phyloP scores from a whole-genome alignment of 2,888 invertebrate species.

The Epistrophe eligans region DNA sequence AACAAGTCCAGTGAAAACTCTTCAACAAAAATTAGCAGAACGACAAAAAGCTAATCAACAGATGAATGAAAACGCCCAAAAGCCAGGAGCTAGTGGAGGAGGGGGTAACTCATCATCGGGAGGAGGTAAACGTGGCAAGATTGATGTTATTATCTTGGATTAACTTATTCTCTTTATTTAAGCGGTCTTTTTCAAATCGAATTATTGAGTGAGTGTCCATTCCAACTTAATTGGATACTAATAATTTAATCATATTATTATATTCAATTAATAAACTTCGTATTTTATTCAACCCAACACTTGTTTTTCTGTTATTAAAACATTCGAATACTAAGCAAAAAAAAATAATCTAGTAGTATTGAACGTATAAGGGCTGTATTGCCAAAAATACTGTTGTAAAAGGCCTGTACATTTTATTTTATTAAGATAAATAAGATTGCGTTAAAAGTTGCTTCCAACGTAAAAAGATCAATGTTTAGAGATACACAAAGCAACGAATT shows the following conservation, averaged over 20 bases:
- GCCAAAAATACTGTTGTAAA: too few relatives aligned
- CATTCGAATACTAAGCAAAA: too few relatives aligned
- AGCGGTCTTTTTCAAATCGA: conserved; percentile 47
- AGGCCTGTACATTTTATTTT: too few relatives aligned
- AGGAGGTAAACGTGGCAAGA: conserved; percentile 70
- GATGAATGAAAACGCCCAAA: conserved; percentile 76
- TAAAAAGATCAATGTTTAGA: too few relatives aligned
- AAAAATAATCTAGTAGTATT: too few relatives aligned
- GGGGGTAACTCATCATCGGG: conserved; percentile 58
- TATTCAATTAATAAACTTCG: conserved; percentile 15
- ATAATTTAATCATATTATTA: background rate
- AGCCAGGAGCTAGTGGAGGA: conserved; percentile 58
- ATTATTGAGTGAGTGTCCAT: conserved; percentile 38
- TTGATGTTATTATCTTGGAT: conserved; percentile 79
- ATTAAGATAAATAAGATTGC: too few relatives aligned
- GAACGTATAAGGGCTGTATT: too few relatives aligned
- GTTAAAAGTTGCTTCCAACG: too few relatives aligned
- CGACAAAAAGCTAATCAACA: conserved; percentile 84
- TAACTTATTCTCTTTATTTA: conserved; percentile 59
- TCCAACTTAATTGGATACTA: conserved; percentile 21
- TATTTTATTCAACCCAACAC: background rate
- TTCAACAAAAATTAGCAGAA: conserved; percentile 89
- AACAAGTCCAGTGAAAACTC: conserved; percentile 87
- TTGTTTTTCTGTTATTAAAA: background rate
- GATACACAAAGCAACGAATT: too few relatives aligned